Evolutionary conservation across 2,888 invertebrate species (phyloP).

Genomic region (Kuschelorhynchus macadamiae): DNA sequence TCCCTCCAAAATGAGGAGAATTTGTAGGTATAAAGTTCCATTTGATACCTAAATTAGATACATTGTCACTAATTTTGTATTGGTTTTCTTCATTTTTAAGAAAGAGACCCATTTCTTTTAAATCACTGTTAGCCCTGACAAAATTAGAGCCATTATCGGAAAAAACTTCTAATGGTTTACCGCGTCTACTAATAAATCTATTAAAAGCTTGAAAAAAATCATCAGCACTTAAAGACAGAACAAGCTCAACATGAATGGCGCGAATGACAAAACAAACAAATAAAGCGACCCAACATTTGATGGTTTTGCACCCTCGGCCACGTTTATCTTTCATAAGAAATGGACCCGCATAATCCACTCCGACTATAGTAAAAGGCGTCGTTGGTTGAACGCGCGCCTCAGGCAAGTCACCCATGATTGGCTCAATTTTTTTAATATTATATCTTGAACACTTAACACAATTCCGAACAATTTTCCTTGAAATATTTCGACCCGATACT

Average conservation of each 20-base stretch:
- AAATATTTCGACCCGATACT: constrained; percentile 19
- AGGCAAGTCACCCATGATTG: too few relatives aligned
- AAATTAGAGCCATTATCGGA: constrained; percentile 48
- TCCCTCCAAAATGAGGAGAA: constrained; percentile 47
- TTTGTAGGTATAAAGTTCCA: constrained; percentile 43
- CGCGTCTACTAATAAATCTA: constrained; percentile 41
- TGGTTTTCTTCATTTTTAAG: constrained; percentile 3
- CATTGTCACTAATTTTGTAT: not conserved
- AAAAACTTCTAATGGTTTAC: constrained; percentile 31
- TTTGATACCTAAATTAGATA: constrained; percentile 21
- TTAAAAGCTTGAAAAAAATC: too few relatives aligned
- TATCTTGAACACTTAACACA: too few relatives aligned
- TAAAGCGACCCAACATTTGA: too few relatives aligned
- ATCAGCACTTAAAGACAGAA: too few relatives aligned
- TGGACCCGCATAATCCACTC: too few relatives aligned
- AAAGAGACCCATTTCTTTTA: constrained; percentile 13
- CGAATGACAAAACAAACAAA: too few relatives aligned
- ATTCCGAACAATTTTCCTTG: too few relatives aligned
- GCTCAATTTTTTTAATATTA: constrained; percentile 14
- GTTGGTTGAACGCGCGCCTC: too few relatives aligned
- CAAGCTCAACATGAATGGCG: constrained; percentile 46
- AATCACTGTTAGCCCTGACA: constrained; percentile 33
- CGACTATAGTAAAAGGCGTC: too few relatives aligned
- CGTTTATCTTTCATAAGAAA: too few relatives aligned
- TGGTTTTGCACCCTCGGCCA: too few relatives aligned